These are phyloP conservation scores for Columba janthina DNA, from an alignment of 2,113 vertebrate species.

Conservation along the genomic window DNA sequence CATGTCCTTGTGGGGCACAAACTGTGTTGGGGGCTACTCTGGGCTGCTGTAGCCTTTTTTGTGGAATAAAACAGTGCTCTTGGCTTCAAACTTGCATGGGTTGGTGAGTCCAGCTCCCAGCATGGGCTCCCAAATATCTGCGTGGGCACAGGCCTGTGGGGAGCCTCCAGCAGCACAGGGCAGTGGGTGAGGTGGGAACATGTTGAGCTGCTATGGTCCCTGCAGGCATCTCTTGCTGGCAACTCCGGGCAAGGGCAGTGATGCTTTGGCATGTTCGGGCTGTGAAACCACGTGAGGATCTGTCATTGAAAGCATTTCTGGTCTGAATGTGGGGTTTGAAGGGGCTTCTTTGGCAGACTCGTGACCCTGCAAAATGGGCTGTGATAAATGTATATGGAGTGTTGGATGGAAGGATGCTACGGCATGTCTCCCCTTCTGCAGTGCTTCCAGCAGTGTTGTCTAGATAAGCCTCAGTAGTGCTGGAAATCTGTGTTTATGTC, in stretches of 20 bases:
- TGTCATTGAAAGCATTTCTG: not conserved
- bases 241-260: not conserved
- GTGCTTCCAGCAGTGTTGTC: not conserved
- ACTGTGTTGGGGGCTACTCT: not conserved
- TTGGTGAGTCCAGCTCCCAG: not conserved
- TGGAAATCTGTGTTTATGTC: not conserved
- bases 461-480: not conserved
- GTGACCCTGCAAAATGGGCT: not conserved
- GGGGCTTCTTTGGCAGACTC: not conserved
- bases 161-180: fast-evolving
- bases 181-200: fast-evolving
- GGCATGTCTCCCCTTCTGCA: not conserved
- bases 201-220: not conserved
- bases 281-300: not conserved
- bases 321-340: not conserved
- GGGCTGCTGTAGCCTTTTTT: not conserved
- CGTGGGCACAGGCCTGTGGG: not conserved
- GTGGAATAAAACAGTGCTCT: not conserved
- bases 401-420: not conserved
- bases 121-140: not conserved
- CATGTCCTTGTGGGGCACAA: not conserved
- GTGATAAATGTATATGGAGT: not conserved
- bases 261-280: not conserved
- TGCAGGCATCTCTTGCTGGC: not conserved
- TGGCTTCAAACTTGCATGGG: not conserved